phyloP scores from a whole-genome alignment of 2,113 vertebrate genomes.

The Gymnobelideus leadbeateri region DNA sequence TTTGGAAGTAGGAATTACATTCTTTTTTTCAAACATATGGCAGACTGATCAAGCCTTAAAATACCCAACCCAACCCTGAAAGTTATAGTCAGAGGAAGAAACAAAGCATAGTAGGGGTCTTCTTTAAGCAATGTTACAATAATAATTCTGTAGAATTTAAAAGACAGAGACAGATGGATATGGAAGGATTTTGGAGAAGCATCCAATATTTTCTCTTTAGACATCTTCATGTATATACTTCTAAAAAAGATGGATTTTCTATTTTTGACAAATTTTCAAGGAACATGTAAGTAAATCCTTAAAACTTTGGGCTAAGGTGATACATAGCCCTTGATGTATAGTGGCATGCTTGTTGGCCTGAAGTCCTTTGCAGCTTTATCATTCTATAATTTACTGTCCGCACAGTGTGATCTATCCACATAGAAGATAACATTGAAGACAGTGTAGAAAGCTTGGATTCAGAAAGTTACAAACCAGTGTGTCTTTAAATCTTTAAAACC shows the following conservation, averaged over 20 bases:
- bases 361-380: constrained; percentile 34
- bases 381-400: constrained; percentile 18
- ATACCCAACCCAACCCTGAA: background rate
- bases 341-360: background rate
- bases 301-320: constrained; percentile 42
- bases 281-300: background rate
- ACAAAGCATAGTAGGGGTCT: background rate
- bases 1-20: background rate
- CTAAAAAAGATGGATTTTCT: background rate
- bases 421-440: background rate
- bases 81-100: background rate
- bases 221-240: background rate
- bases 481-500: background rate
- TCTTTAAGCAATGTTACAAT: background rate
- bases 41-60: background rate
- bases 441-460: background rate
- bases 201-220: constrained; percentile 12
- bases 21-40: background rate
- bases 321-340: background rate
- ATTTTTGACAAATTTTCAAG: constrained; percentile 29
- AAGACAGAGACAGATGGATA: background rate
- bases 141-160: background rate
- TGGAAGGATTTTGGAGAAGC: background rate
- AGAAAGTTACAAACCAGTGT: background rate
- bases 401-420: background rate